These are phyloP conservation scores for Trinorchestia longiramus DNA, from an alignment of 1,140 invertebrate species.

Conservation along the genomic window DNA sequence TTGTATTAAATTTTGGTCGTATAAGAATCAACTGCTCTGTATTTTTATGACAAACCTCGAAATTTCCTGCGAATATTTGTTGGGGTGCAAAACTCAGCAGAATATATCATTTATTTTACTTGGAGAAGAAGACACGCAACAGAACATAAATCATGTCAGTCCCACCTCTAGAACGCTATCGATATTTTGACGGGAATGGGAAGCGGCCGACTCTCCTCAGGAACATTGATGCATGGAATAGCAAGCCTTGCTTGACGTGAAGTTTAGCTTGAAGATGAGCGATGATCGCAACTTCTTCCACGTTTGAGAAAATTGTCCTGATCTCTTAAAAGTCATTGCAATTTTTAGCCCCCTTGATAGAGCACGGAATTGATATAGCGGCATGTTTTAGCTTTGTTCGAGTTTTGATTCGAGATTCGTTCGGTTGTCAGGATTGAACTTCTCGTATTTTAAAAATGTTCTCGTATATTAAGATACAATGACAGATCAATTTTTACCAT, in stretches of 20 bases:
- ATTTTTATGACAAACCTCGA: background rate
- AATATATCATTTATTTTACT: background rate
- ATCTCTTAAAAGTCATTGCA: background rate
- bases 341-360: background rate
- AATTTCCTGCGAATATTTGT: background rate
- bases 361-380: background rate
- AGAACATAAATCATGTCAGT: background rate
- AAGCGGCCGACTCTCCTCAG: background rate
- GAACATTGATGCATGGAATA: background rate
- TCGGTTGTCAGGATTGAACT: background rate
- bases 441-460: background rate
- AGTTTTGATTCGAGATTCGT: background rate
- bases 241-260: background rate
- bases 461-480: too few relatives aligned
- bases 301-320: background rate
- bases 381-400: background rate
- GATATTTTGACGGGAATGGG: background rate
- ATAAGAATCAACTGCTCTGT: background rate
- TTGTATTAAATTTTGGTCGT: background rate
- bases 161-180: background rate
- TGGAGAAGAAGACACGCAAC: background rate
- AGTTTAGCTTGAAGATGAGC: background rate
- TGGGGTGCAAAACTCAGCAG: background rate
- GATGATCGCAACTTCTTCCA: background rate
- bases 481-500: too few relatives aligned